Base-by-base conservation (phyloP, 1,140 invertebrate species). In the Mamestra configurata region DNA sequence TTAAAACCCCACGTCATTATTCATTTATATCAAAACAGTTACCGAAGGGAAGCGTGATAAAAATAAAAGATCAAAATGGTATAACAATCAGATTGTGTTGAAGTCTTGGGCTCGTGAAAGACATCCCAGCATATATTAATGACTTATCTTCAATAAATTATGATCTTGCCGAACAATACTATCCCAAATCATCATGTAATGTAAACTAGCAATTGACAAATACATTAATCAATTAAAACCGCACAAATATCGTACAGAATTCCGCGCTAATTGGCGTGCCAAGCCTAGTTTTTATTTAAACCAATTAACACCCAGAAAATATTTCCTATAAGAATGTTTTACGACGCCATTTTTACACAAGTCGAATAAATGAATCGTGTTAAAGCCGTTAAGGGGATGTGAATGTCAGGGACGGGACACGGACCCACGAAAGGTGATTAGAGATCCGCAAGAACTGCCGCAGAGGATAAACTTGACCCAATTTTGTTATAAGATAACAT, bases 401-500 rank as follows among this genome's bases (percentile, higher is more conserved):
- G 66, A 70, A 70, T 49, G 20, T 70, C 40, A 70, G 20, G 40
- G 40, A 11, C 61, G 20, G n/a, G 61, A 40, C 18, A 5, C 61
- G 35, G 11, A 5, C 35, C 66, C 20, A 49, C 40, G 20, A 70
- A 49, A 27, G 53, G 66, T 22, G 13, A 70, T 70, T 70, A 0
- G 66, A 37, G 22, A 64, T 18, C 31, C 59, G 5, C 35, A 20
- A 37, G 59, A 37, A 43, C 10, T 35, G 11, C 64, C 64, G 64
- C 64, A 43, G 15, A 46, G 66, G 6, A 20, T 71, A 71, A 71
- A 71, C 68, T 53, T 71, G 68, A 71, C 68, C 68, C 68, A 31
- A 51, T 53, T 53, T 18, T 18, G 6, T 73, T 59, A 22, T 6
- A 57, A 57, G 53, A 75, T 24, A 68, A 46, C 64, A 46, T 35